A percentile compares a stretch with the other conserved stretches of the same genome.
Evolutionary conservation across 2,113 vertebrate species (phyloP).

Genomic region (Blennius ocellaris): DNA sequence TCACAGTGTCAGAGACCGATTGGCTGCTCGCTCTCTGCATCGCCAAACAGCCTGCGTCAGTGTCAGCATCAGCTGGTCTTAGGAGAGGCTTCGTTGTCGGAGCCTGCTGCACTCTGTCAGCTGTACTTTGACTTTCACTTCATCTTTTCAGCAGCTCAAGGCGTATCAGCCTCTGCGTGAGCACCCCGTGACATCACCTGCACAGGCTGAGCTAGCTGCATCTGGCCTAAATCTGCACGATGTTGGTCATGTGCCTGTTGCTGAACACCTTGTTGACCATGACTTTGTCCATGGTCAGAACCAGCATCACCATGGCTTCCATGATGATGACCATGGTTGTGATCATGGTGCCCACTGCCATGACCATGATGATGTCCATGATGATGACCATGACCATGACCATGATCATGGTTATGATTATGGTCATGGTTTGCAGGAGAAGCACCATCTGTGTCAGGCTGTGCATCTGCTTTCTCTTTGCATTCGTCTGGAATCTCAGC

Average conservation of each 20-base stretch:
- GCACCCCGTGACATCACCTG: slow-evolving; percentile 53
- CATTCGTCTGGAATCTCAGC: slow-evolving; percentile 65
- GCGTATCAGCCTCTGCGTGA: slow-evolving; percentile 38
- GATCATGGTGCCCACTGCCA: neutral
- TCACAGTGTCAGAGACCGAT: slow-evolving; percentile 90
- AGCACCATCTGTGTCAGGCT: slow-evolving; percentile 36
- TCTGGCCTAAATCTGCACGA: slow-evolving; percentile 39
- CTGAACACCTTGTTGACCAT: slow-evolving; percentile 17
- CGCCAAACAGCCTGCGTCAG: slow-evolving; percentile 90
- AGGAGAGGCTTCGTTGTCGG: slow-evolving; percentile 50
- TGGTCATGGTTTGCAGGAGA: slow-evolving; percentile 44
- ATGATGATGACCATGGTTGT: slow-evolving; percentile 37
- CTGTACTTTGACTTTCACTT: slow-evolving; percentile 86
- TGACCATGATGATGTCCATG: neutral
- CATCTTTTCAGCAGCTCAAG: slow-evolving; percentile 74
- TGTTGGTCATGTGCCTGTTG: slow-evolving; percentile 25
- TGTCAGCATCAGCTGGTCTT: slow-evolving; percentile 93
- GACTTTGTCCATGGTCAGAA: neutral
- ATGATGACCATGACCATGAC: slow-evolving; percentile 22
- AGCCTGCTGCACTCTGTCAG: slow-evolving; percentile 83
- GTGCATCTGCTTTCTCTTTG: slow-evolving; percentile 39
- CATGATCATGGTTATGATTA: neutral
- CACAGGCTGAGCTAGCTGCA: slow-evolving; percentile 45
- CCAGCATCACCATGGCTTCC: neutral
- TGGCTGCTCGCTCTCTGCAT: slow-evolving; percentile 72